Conservation (phyloP, 2,888 invertebrate species). For the Heliconius hortense region DNA sequence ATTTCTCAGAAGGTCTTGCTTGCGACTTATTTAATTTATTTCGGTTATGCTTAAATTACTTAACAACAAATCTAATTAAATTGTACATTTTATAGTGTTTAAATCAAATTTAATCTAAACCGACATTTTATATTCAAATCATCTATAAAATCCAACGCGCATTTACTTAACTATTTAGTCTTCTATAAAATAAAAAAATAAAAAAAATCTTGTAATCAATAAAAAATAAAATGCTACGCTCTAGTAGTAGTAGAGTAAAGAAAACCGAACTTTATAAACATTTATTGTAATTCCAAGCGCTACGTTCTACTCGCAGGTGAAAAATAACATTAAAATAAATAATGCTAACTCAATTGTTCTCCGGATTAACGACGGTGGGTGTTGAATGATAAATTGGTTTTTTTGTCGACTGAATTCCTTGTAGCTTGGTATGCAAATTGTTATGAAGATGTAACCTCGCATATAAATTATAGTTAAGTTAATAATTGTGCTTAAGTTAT, state of each 20-base stretch:
- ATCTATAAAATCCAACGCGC: not conserved
- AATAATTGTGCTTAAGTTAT: not conserved
- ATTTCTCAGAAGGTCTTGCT: too few relatives aligned
- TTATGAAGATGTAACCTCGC: not conserved
- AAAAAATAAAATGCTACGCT: not conserved
- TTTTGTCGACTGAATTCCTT: slow-evolving; percentile 35
- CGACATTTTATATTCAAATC: not conserved
- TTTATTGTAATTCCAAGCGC: slow-evolving; percentile 10
- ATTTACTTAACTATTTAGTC: not conserved
- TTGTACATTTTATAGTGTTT: not conserved
- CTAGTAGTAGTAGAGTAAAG: not conserved
- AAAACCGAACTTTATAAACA: not conserved
- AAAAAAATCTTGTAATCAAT: not conserved
- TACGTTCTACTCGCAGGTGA: slow-evolving; percentile 11
- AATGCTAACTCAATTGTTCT: slow-evolving; percentile 35
- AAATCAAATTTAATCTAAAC: not conserved
- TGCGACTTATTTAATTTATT: too few relatives aligned
- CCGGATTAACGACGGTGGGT: slow-evolving; percentile 31
- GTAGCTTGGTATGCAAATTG: slow-evolving; percentile 40
- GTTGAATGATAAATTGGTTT: slow-evolving; percentile 39
- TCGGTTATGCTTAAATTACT: too few relatives aligned
- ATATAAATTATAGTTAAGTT: slow-evolving; percentile 7
- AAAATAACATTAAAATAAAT: slow-evolving; percentile 38
- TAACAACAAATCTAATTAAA: not conserved
- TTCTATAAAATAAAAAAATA: not conserved